Evolutionary conservation across 2,797 vertebrate genomes (phyloP).

Genomic region (Tauraco hartlaubi): DNA sequence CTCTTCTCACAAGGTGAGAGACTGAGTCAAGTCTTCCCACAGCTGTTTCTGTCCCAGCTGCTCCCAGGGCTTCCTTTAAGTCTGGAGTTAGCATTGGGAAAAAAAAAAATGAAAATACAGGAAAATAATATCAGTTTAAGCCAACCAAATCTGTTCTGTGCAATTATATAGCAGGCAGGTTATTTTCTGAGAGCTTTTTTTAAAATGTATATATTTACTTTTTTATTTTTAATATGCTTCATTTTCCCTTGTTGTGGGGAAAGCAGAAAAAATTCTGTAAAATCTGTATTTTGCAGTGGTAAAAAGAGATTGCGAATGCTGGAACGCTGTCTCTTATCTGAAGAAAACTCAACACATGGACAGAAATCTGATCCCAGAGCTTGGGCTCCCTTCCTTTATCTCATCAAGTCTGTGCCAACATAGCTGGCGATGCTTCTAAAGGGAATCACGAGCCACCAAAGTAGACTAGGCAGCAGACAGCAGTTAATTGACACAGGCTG

Average conservation of each 20-base stretch:
- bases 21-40: not conserved
- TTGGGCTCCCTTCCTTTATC: not conserved
- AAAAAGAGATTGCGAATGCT: not conserved
- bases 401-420: not conserved
- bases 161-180: not conserved
- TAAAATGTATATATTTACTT: fast-evolving
- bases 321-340: not conserved
- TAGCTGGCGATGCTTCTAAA: not conserved
- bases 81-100: not conserved
- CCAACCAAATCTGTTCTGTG: not conserved
- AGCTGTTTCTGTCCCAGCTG: not conserved
- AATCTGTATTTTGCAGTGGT: not conserved
- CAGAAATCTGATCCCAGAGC: not conserved
- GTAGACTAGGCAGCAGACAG: not conserved
- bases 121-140: not conserved
- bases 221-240: not conserved
- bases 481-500: not conserved
- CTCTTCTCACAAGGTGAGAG: not conserved
- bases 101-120: not conserved
- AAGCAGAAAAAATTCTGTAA: not conserved
- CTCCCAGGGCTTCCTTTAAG: not conserved
- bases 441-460: not conserved
- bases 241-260: not conserved
- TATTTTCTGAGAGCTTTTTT: not conserved
- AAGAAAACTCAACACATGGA: not conserved